These are phyloP conservation scores for Calosoma granatense DNA, from an alignment of 1,140 invertebrate species.

Conservation along the genomic window DNA sequence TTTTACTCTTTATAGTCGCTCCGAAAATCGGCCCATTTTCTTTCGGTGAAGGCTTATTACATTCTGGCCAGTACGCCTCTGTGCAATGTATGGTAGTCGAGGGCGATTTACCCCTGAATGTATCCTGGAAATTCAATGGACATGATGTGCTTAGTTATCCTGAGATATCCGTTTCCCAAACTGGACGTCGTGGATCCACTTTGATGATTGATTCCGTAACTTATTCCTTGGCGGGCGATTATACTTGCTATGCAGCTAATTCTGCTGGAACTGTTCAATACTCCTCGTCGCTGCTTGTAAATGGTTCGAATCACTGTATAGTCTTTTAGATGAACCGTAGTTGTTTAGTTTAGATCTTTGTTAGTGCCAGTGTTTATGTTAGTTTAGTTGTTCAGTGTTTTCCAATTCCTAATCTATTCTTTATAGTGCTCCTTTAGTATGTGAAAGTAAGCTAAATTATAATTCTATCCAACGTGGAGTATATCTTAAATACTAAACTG, in stretches of 20 bases:
- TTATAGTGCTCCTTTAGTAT: too few relatives aligned
- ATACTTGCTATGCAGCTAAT: slow-evolving; percentile 41
- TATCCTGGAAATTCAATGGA: slow-evolving; percentile 39
- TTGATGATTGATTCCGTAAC: slow-evolving; percentile 19
- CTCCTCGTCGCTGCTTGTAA: slow-evolving; percentile 44
- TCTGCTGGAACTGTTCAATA: slow-evolving; percentile 52
- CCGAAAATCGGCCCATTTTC: slow-evolving; percentile 59
- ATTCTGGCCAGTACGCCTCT: slow-evolving; percentile 33
- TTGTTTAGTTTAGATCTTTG: too few relatives aligned
- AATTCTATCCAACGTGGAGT: too few relatives aligned
- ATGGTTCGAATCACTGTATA: slow-evolving; percentile 42
- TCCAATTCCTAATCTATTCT: too few relatives aligned
- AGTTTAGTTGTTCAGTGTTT: too few relatives aligned
- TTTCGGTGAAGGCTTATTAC: slow-evolving; percentile 45
- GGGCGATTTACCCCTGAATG: slow-evolving; percentile 43
- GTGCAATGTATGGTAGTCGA: slow-evolving; percentile 44
- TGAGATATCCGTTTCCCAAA: slow-evolving; percentile 24
- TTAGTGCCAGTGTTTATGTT: too few relatives aligned
- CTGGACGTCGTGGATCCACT: slow-evolving; percentile 11
- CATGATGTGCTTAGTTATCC: slow-evolving; percentile 29
- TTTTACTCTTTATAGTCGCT: slow-evolving; percentile 41
- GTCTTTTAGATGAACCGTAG: too few relatives aligned
- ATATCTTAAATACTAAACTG: too few relatives aligned
- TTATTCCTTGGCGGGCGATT: slow-evolving; percentile 12
- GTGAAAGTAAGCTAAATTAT: too few relatives aligned